These are phyloP conservation scores for Agrypnia vestita DNA, from an alignment of 1,140 invertebrate species.

Conservation along the genomic window DNA sequence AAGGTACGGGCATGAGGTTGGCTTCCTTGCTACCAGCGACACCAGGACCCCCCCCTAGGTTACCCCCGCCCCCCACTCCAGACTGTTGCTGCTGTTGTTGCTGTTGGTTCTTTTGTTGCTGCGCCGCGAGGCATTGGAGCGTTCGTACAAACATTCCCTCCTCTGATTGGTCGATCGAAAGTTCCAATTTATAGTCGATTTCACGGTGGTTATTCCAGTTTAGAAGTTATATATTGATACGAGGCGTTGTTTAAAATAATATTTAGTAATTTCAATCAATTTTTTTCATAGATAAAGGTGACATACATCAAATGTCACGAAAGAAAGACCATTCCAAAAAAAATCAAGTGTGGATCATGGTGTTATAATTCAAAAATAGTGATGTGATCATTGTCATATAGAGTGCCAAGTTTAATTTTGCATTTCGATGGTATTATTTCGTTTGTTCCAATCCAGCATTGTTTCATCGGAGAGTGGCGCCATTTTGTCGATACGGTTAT, in stretches of 20 bases:
- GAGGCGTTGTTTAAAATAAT: too few species aligned
- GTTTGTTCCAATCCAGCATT: background rate
- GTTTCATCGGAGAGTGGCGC: background rate
- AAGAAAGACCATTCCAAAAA: too few species aligned
- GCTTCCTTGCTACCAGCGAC: constrained; percentile 79
- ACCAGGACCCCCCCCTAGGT: constrained; percentile 40
- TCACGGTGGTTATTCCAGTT: too few species aligned
- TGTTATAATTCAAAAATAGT: too few species aligned
- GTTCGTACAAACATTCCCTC: constrained; percentile 88
- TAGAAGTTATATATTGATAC: too few species aligned
- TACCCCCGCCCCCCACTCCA: background rate
- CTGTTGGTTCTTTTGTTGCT: constrained; percentile 76
- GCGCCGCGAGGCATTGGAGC: constrained; percentile 84
- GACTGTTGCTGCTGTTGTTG: constrained; percentile 4
- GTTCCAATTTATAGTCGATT: too few species aligned
- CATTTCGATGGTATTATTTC: background rate
- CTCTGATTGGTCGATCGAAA: constrained; percentile 65
- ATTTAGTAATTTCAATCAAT: too few species aligned
- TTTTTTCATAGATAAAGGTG: too few species aligned
- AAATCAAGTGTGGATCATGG: too few species aligned
- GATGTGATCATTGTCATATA: too few species aligned
- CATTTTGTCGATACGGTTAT: constrained; percentile 18
- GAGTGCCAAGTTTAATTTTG: background rate
- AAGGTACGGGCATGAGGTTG: constrained; percentile 96
- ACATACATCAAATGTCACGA: too few species aligned